Evolutionary conservation across 2,888 invertebrate genomes (phyloP), one percentile per base, ranked within the genome.

Genomic region (Eristalis tenax): DNA sequence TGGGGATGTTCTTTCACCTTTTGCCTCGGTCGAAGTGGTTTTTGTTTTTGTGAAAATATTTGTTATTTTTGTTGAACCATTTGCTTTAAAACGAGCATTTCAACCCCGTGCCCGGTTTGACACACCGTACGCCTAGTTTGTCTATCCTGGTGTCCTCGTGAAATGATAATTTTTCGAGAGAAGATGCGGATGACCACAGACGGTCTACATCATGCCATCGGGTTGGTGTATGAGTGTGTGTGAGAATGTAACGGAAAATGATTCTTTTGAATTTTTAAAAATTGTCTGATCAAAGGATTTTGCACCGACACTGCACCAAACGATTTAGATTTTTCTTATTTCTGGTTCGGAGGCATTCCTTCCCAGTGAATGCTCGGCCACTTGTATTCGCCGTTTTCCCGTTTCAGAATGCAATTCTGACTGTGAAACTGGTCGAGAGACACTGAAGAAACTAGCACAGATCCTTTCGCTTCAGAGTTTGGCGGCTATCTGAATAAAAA

Each of bases 391-490:
- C 78, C 77, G 32, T 76, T 22, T 35, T 28, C 40, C 40, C 68
- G 32, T 63, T n/a, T 18, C 57, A 63, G n/a, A 70, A 43, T 63
- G 61, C 64, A 70, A 66, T 22, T 75, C 63, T 11, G 57, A 50
- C 35, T 66, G 61, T 15, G 18, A 23, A 56, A 71, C 11, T 57
- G 32, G 56, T 68, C 81, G 73, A 77, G 61, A 59, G 64, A 50
- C 59, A 83, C 70, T 50, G 50, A 50, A 74, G 64, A 88, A 82
- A 77, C 68, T 64, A 71, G 65, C 69, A 15, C 66, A 69, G 81
- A 87, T 78, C 88, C 88, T 88, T 88, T 84, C 88, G 77, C 84
- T 43, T 74, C 88, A 81, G 81, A 88, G 88, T 88, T 88, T 88
- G 77, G 70, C 56, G 84, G 80, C 77, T 84, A 84, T 88, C 88